Evolutionary conservation across 2,797 vertebrate species (phyloP), one percentile per base, ranked within the genome.

Genomic region (Rhynchotus rufescens): DNA sequence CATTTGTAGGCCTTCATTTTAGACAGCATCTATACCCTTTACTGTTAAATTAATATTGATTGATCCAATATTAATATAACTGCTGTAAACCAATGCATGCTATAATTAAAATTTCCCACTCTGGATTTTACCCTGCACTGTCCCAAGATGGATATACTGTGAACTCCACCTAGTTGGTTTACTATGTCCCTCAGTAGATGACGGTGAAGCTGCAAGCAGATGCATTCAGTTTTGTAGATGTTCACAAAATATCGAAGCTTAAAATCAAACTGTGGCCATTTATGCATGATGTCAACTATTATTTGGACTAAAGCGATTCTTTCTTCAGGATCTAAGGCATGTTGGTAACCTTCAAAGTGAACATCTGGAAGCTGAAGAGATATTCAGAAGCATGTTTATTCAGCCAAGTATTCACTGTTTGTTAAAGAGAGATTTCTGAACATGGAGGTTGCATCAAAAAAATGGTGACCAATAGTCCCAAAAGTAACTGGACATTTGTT

Each of bases 291-390:
- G 81, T 98, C 97, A 57, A 60, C 98, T 80, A 98, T 97, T 49
- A 22, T 22, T 13, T 49, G 21, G 47, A 11, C 47, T 49, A 49
- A 49, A 49, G 47, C 47, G 23, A 49, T 23, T 23, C 22, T 23
- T 49, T 23, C 47, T 49, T 49, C 47, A 49, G 47, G 47, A 49
- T 23, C 47, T 49, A 12, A 49, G 47, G 47, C 47, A 44, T 98
- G 98, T 84, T 98, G 97, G 89, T 98, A 98, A 69, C 96, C 97
- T 96, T 98, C 98, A 49, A 96, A 98, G 85, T 98, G 98, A 95
- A 97, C 95, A 91, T 98, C 97, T 26, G 99, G 89, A 83, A 98
- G 97, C 98, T 98, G 94, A 76, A 93, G 69, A 77, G 38, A 79
- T 86, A 77, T 47, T 61, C 52, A 72, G 59, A 87, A 67, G 42